phyloP scores from a whole-genome alignment of 2,888 invertebrate species.

The Tinea trinotella region DNA sequence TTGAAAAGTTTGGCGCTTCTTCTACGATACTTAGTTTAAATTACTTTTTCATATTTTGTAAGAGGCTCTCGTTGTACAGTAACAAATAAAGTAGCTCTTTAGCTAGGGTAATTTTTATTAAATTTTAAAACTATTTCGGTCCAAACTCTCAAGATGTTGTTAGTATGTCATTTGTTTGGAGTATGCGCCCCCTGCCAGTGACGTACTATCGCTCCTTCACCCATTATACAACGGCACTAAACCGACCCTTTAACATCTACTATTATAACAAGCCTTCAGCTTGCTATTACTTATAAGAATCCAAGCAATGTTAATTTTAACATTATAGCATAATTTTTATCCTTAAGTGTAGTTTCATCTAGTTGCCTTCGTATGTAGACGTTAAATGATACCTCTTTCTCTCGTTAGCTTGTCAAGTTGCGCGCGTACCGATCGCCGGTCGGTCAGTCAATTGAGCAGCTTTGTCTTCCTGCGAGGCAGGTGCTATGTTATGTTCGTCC shows the following conservation, averaged over 20 bases:
- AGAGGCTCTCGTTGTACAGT: slow-evolving; percentile 66
- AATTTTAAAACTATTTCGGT: slow-evolving; percentile 36
- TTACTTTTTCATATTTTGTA: slow-evolving; percentile 41
- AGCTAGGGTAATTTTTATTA: slow-evolving; percentile 70
- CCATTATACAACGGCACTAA: slow-evolving; percentile 51
- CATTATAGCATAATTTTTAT: slow-evolving; percentile 65
- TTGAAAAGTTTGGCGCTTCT: slow-evolving; percentile 45
- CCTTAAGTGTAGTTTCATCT: slow-evolving; percentile 71
- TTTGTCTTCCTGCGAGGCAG: slow-evolving; percentile 39
- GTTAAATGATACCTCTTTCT: slow-evolving; percentile 64
- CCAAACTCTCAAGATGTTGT: background rate
- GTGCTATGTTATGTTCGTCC: slow-evolving; percentile 36
- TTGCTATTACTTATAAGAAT: slow-evolving; percentile 41
- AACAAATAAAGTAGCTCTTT: slow-evolving; percentile 62
- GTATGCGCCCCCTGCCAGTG: background rate
- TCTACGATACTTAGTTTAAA: slow-evolving; percentile 46
- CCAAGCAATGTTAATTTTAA: slow-evolving; percentile 72
- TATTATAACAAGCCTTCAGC: slow-evolving; percentile 30
- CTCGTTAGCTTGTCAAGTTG: slow-evolving; percentile 43
- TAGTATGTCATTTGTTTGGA: background rate
- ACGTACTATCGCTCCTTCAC: background rate
- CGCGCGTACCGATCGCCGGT: slow-evolving; percentile 26
- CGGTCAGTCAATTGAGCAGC: slow-evolving; percentile 25
- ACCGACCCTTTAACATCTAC: slow-evolving; percentile 28
- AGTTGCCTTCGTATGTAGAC: slow-evolving; percentile 71